Evolutionary conservation across 2,797 vertebrate genomes (phyloP).

Genomic region (Myotis vivesi): DNA sequence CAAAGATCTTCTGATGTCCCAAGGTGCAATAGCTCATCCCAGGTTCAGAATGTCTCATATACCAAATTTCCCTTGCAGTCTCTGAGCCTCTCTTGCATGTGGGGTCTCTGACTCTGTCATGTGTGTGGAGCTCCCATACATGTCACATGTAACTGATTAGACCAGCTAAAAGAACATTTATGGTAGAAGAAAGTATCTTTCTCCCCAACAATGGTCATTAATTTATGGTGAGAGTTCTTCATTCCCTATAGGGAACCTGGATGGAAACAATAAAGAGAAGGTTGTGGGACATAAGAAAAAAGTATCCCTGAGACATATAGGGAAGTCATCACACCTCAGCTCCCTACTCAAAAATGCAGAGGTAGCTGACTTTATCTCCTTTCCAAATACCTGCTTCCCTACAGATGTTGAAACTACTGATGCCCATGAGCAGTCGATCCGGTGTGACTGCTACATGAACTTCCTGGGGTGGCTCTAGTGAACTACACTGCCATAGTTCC

Average conservation of each 20-base stretch:
- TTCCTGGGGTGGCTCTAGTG: not conserved
- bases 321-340: not conserved
- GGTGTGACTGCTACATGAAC: not conserved
- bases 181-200: not conserved
- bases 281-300: not conserved
- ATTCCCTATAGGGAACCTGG: not conserved
- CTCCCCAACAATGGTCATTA: not conserved
- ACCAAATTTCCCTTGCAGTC: too few species aligned
- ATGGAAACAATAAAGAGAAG: not conserved
- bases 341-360: not conserved
- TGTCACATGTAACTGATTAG: not conserved
- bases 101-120: too few species aligned
- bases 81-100: too few species aligned
- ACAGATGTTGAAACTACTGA: not conserved
- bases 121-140: too few species aligned
- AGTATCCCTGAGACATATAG: not conserved
- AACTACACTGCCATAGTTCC: not conserved
- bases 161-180: not conserved
- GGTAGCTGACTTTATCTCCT: not conserved
- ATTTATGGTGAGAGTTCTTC: not conserved
- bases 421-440: not conserved
- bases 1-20: not conserved
- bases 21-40: not conserved
- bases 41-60: not conserved
- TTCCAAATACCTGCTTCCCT: not conserved